Percentiles rank a stretch among this genome's conserved stretches.
Evolutionary conservation across 2,113 vertebrate species (phyloP).

Genomic region (Acanthisitta chloris): DNA sequence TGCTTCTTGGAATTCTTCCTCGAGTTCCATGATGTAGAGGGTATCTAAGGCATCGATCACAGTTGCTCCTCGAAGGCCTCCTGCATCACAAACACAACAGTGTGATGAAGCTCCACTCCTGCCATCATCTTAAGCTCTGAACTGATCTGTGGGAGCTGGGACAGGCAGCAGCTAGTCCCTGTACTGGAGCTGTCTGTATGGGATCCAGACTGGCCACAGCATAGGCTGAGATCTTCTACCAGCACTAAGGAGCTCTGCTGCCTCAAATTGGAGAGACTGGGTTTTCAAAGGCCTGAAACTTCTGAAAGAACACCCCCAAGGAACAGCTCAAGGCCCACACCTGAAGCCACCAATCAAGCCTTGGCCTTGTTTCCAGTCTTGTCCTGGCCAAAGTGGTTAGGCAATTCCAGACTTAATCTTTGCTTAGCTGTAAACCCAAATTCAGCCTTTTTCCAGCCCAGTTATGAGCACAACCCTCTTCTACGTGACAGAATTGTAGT

Average conservation of each 20-base stretch:
- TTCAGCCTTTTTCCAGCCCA: not conserved
- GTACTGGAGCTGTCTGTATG: not conserved
- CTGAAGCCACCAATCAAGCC: not conserved
- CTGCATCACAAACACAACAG: constrained; percentile 70
- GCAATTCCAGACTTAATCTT: not conserved
- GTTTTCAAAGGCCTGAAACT: not conserved
- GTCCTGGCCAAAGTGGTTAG: not conserved
- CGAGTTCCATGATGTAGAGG: constrained; percentile 93
- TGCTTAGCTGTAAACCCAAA: not conserved
- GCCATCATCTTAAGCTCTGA: not conserved
- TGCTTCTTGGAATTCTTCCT: constrained; percentile 92
- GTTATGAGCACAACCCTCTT: not conserved
- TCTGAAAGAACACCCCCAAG: not conserved
- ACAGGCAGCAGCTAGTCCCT: not conserved
- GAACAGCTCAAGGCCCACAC: not conserved
- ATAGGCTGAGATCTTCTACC: not conserved
- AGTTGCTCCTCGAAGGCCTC: constrained; percentile 90
- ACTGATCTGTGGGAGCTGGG: not conserved
- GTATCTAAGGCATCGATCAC: constrained; percentile 95
- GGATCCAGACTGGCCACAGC: not conserved
- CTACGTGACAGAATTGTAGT: not conserved
- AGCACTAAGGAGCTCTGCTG: not conserved
- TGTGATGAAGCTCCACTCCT: not conserved
- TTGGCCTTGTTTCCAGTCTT: not conserved
- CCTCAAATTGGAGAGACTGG: not conserved